Percentiles rank a stretch among this genome's conserved stretches.
phyloP scores from a whole-genome alignment of 2,797 vertebrate species.

The Jordanella pulchra region DNA sequence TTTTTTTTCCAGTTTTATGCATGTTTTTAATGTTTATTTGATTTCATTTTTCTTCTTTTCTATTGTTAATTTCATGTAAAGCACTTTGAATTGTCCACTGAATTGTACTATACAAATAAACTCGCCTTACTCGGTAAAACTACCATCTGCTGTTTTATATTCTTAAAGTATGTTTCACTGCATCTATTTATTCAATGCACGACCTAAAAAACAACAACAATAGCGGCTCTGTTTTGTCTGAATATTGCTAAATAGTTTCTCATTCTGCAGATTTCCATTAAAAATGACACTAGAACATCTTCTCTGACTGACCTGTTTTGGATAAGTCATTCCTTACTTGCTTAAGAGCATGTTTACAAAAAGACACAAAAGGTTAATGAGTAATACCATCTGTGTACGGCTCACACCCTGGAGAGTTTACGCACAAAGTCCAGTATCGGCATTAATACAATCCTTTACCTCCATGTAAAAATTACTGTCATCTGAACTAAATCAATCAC shows the following conservation, averaged over 20 bases:
- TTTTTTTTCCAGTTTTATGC: too few relatives aligned
- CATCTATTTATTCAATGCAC: neutral
- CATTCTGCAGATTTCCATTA: slow-evolving; percentile 1
- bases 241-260: slow-evolving; percentile 2
- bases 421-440: slow-evolving; percentile 39
- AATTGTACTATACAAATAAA: too few relatives aligned
- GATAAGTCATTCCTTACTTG: slow-evolving; percentile 18
- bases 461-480: neutral
- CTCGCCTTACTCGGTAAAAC: too few relatives aligned
- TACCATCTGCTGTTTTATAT: neutral
- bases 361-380: slow-evolving; percentile 56
- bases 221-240: neutral
- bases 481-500: neutral
- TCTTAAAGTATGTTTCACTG: neutral
- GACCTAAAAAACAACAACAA: neutral
- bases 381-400: slow-evolving; percentile 30
- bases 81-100: too few relatives aligned
- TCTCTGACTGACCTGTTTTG: slow-evolving; percentile 24
- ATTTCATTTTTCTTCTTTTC: too few relatives aligned
- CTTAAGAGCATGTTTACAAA: slow-evolving; percentile 39
- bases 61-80: too few relatives aligned
- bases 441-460: slow-evolving; percentile 20
- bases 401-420: slow-evolving; percentile 36
- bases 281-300: neutral
- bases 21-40: too few relatives aligned